Conservation (phyloP, 35 echinoderm and acorn worm species). For the Nesometra sesokonis region DNA sequence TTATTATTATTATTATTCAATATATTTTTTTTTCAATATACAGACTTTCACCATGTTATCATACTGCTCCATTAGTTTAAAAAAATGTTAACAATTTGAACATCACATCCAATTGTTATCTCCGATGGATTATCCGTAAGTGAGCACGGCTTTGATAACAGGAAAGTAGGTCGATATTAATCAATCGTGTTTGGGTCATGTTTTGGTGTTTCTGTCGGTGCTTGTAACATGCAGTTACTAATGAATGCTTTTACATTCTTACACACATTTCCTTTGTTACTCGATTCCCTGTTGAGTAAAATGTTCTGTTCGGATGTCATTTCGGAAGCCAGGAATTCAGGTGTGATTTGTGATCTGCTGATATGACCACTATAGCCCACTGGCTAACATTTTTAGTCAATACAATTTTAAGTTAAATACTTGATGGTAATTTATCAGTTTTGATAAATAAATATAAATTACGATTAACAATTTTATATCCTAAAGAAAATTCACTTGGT, state of each 20-base stretch:
- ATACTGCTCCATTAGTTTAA: too few relatives aligned
- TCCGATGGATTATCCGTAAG: neutral
- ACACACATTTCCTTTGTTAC: neutral
- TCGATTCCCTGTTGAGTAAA: neutral
- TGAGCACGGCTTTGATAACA: neutral
- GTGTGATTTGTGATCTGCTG: neutral
- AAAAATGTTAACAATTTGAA: too few relatives aligned
- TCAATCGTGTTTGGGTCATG: neutral
- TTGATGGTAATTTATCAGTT: neutral
- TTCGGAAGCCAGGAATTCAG: neutral
- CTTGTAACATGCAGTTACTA: neutral
- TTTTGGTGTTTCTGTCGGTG: neutral
- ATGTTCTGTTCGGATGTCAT: neutral
- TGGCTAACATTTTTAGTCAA: too few relatives aligned
- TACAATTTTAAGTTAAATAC: neutral
- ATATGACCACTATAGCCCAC: neutral
- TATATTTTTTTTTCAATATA: too few relatives aligned
- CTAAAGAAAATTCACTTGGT: too few relatives aligned
- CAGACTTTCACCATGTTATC: too few relatives aligned
- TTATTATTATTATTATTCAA: too few relatives aligned
- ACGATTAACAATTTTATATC: too few relatives aligned
- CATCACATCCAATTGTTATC: neutral
- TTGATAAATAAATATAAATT: neutral
- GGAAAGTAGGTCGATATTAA: neutral
- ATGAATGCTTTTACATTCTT: neutral